Evolutionary conservation across 2,113 vertebrate genomes (phyloP).

Genomic region (Corynorhinus townsendii): DNA sequence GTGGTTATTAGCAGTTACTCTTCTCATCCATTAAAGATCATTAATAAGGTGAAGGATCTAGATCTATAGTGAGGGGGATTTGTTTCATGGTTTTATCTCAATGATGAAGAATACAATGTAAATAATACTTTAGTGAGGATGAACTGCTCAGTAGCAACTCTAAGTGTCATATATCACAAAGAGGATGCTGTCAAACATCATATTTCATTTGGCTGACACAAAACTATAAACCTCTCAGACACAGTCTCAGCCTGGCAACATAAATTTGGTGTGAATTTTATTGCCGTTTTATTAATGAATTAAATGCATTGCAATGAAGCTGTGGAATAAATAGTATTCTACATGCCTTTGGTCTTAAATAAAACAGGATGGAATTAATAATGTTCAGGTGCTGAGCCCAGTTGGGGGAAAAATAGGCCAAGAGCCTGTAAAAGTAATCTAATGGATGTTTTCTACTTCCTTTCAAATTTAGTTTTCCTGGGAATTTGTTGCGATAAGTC

Average conservation of each 20-base stretch:
- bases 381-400: background rate
- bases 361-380: background rate
- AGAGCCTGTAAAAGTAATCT: background rate
- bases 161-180: slow-evolving; percentile 70
- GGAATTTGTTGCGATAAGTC: background rate
- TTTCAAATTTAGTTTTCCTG: background rate
- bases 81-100: slow-evolving; percentile 67
- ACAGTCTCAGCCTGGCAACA: background rate
- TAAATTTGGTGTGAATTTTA: background rate
- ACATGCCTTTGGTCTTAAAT: background rate
- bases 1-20: slow-evolving; percentile 68
- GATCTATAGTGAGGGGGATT: slow-evolving; percentile 61
- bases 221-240: slow-evolving; percentile 40
- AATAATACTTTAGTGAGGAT: slow-evolving; percentile 70
- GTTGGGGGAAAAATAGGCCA: background rate
- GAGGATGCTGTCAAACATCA: slow-evolving; percentile 65
- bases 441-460: background rate
- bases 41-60: slow-evolving; percentile 73
- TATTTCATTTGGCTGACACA: slow-evolving; percentile 59
- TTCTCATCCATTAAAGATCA: slow-evolving; percentile 72
- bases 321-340: background rate
- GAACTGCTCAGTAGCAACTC: slow-evolving; percentile 58
- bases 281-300: slow-evolving; percentile 8
- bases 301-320: background rate
- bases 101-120: slow-evolving; percentile 66